Evolutionary conservation across 2,113 vertebrate genomes (phyloP), one percentile per base, ranked within the genome.

Genomic region (Ptilonorhynchus violaceus): DNA sequence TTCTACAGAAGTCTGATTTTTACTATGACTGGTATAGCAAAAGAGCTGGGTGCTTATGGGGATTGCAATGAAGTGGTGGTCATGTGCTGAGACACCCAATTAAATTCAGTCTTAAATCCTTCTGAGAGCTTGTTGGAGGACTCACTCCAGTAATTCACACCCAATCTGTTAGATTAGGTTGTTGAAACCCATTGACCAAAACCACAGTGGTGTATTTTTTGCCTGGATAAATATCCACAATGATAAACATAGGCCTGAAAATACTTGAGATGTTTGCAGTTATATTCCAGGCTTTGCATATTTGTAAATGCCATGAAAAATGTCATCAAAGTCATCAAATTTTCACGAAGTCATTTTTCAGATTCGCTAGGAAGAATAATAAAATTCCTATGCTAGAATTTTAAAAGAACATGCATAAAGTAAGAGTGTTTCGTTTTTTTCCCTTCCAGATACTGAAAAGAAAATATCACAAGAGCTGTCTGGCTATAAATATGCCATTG

Each of bases 401-500:
- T 78, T 88, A 47, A 73, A 92, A 88, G 41, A 84, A 50, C 8
- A 22, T 0, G 7, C 22, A 67, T 81, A 82, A 96, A 82, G 60
- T 85, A 70, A 74, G 30, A 11, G 5, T 59, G 18, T 3, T 91
- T 67, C 9, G 9, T 0, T n/a, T 75, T 84, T 74, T 81, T 28
- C 23, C 28, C 21, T 92, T 92, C 25, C 69, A 91, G 46, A 88
- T 92, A 90, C 13, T n/a, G 31, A 39, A 50, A 87, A 46, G 55
- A 91, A 59, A 80, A 35, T 19, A 75, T 87, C 91, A 62, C n/a
- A 79, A 91, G 68, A 69, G 67, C 67, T 85, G 58, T 84, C 86
- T 94, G 76, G 76, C 90, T 95, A 93, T 95, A 96, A 96, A 96
- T 96, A 94, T 67, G 50, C 62, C 53, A 73, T 93, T 96, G 92